A percentile compares a stretch with the other conserved stretches of the same genome.
Conservation (phyloP, 2,113 vertebrate genomes). For the Glaucomys volans region DNA sequence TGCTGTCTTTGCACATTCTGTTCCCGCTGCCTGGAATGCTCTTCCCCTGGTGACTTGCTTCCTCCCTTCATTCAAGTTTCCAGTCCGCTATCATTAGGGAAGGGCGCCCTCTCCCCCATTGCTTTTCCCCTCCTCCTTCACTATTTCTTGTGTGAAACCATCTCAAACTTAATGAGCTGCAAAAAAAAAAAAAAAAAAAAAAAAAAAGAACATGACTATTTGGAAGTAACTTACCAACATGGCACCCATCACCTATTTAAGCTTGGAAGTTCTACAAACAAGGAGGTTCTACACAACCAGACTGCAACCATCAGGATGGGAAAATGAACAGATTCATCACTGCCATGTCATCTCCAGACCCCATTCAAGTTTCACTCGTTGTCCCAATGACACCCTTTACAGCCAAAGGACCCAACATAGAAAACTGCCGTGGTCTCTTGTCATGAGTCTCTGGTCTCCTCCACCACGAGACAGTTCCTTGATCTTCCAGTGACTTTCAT, state of each 20-base stretch:
- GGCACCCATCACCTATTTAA: background rate
- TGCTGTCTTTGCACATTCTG: background rate
- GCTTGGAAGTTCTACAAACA: background rate
- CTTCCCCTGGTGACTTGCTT: background rate
- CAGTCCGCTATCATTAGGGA: background rate
- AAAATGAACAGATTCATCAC: background rate
- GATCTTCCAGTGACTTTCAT: background rate
- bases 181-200: background rate
- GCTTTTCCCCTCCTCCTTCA: background rate
- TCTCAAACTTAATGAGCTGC: background rate
- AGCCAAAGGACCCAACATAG: background rate
- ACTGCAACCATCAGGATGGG: background rate
- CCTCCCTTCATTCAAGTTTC: background rate
- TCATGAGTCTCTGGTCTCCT: background rate
- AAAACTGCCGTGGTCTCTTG: background rate
- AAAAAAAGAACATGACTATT: background rate
- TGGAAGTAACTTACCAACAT: background rate
- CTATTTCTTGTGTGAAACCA: background rate
- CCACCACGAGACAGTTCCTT: background rate
- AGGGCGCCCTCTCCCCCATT: background rate
- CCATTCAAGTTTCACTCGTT: background rate
- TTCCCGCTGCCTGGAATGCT: background rate
- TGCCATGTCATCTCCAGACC: background rate
- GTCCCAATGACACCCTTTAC: background rate
- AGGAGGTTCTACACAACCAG: background rate